These are phyloP conservation scores for Eublepharis macularius DNA, from an alignment of 2,113 vertebrate genomes.

Conservation along the genomic window DNA sequence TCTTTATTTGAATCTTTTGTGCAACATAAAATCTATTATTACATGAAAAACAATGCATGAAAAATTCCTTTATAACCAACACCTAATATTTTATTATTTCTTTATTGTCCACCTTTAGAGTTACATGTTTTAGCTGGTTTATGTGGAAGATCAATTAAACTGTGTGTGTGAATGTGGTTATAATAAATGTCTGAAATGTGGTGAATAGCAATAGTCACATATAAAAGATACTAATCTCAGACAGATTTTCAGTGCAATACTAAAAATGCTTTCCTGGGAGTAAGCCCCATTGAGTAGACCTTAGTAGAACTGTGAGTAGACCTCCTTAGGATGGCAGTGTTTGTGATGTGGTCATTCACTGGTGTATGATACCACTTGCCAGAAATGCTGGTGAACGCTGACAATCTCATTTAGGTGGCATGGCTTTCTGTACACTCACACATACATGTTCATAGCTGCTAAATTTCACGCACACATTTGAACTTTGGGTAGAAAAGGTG, in stretches of 20 bases:
- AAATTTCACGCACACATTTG: background rate
- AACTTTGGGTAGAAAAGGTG: no score
- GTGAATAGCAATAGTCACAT: background rate
- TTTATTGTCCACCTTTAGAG: no score
- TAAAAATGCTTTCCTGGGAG: no score
- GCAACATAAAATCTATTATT: background rate
- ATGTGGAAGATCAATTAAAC: background rate
- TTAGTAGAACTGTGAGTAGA: no score
- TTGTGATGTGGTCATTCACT: background rate
- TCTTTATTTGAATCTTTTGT: background rate
- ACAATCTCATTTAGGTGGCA: background rate
- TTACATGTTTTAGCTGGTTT: background rate
- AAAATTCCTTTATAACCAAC: background rate
- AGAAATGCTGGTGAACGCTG: background rate
- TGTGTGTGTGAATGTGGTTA: background rate
- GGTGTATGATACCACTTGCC: background rate
- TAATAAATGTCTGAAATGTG: background rate
- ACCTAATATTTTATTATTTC: no score
- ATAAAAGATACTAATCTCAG: background rate
- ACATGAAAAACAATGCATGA: background rate
- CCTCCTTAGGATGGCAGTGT: no score
- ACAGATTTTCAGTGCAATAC: no score
- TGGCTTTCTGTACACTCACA: background rate
- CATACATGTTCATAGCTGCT: background rate
- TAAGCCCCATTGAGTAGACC: no score